Percentiles rank a stretch among this genome's conserved stretches.
Evolutionary conservation across 2,113 vertebrate genomes (phyloP).

Genomic region (Aramus guarauna): DNA sequence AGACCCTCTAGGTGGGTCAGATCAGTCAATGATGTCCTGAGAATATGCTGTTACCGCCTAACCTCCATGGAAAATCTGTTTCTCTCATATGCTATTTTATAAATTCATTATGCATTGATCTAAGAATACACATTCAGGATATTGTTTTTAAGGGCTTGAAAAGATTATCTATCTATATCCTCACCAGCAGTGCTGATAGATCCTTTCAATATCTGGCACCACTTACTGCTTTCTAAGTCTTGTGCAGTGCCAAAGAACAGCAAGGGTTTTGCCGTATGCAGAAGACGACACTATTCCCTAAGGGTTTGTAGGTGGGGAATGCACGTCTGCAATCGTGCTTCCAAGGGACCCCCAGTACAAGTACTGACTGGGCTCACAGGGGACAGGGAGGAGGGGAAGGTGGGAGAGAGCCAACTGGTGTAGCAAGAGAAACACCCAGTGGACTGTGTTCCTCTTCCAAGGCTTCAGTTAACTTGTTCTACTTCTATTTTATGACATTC

Average conservation of each 20-base stretch:
- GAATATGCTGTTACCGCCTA: background rate
- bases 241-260: background rate
- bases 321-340: fast-evolving
- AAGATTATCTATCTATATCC: background rate
- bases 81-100: background rate
- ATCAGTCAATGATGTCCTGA: background rate
- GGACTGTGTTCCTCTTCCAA: background rate
- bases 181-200: background rate
- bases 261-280: background rate
- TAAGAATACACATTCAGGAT: background rate
- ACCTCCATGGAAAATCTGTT: background rate
- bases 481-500: background rate
- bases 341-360: background rate
- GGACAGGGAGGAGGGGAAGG: background rate
- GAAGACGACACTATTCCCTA: background rate
- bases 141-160: background rate
- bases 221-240: background rate
- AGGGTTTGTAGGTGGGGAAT: background rate
- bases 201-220: background rate
- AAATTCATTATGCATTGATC: background rate
- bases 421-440: background rate
- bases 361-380: background rate
- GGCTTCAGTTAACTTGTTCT: background rate
- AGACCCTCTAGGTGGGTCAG: background rate
- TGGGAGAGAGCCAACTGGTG: background rate